These are phyloP conservation scores for Protonemura montana DNA, from an alignment of 2,888 invertebrate genomes.

Conservation along the genomic window DNA sequence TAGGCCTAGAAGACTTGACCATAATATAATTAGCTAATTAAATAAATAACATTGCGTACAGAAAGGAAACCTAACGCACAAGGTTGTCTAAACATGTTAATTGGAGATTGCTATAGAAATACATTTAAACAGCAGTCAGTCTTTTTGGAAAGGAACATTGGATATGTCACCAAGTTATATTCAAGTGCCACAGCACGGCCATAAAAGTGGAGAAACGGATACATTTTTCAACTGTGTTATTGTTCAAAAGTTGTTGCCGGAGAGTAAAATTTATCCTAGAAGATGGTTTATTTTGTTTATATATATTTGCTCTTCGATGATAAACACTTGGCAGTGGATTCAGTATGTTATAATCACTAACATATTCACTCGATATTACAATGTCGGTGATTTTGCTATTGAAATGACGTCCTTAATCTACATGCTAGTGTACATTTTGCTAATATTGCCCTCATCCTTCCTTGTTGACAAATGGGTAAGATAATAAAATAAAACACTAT, in stretches of 20 bases:
- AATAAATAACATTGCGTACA: conserved; percentile 1
- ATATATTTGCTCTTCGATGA: conserved; percentile 61
- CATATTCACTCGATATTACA: conserved; percentile 52
- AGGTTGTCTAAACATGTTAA: background rate
- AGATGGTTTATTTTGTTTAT: conserved; percentile 61
- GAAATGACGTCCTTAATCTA: conserved; percentile 70
- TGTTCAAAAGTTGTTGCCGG: conserved; percentile 63
- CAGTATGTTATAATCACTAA: conserved; percentile 63
- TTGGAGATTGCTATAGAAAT: background rate
- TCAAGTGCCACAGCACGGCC: background rate
- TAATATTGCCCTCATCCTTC: conserved; percentile 69
- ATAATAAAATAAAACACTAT: background rate
- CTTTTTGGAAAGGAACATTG: background rate
- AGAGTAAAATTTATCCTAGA: conserved; percentile 51
- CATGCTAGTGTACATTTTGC: conserved; percentile 68
- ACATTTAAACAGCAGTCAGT: background rate
- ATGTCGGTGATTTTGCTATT: conserved; percentile 56
- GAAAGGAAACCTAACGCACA: background rate
- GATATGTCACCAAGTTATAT: background rate
- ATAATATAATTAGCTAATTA: background rate
- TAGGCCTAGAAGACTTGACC: background rate
- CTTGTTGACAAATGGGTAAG: conserved; percentile 64
- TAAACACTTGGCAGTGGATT: conserved; percentile 67
- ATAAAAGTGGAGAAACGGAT: background rate
- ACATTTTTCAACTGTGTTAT: background rate